A percentile compares a stretch with the other conserved stretches of the same genome.
Conservation (phyloP, 2,888 invertebrate species). For the Caenorhabditis virilis region DNA sequence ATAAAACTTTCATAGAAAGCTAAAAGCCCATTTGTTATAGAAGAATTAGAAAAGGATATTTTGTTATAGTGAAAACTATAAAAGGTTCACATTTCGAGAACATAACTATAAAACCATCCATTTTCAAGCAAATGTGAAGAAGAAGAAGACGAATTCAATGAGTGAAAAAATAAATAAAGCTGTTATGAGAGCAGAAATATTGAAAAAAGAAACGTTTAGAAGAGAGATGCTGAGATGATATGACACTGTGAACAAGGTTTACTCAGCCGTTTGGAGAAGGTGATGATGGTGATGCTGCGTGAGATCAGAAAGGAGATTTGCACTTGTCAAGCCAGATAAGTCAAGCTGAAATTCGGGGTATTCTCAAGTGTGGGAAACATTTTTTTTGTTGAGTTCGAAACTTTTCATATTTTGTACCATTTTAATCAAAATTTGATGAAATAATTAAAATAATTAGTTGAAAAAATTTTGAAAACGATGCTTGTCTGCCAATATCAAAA, state of each 20-base stretch:
- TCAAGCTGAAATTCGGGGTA: conserved; percentile 43
- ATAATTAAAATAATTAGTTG: no score
- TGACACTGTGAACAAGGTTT: conserved; percentile 2
- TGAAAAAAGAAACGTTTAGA: not conserved
- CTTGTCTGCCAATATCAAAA: no score
- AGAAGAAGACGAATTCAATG: not conserved
- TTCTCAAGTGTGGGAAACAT: no score
- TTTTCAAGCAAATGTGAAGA: not conserved
- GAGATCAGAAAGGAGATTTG: conserved; percentile 57
- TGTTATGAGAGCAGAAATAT: not conserved
- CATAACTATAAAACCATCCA: no score
- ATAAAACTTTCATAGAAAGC: not conserved
- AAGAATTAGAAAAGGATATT: not conserved
- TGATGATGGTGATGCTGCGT: conserved; percentile 62
- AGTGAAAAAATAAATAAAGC: not conserved
- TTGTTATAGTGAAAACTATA: not conserved
- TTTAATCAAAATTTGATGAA: no score
- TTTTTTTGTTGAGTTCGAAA: no score
- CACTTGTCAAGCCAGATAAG: conserved; percentile 39
- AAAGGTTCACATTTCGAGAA: not conserved
- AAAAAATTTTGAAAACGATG: no score
- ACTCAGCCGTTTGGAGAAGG: conserved; percentile 59
- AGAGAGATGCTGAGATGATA: not conserved
- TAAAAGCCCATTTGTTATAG: not conserved
- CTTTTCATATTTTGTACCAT: no score